A percentile compares a stretch with the other conserved stretches of the same genome.
Evolutionary conservation across 2,797 vertebrate genomes (phyloP).

Genomic region (Pseudocheirus occidentalis): DNA sequence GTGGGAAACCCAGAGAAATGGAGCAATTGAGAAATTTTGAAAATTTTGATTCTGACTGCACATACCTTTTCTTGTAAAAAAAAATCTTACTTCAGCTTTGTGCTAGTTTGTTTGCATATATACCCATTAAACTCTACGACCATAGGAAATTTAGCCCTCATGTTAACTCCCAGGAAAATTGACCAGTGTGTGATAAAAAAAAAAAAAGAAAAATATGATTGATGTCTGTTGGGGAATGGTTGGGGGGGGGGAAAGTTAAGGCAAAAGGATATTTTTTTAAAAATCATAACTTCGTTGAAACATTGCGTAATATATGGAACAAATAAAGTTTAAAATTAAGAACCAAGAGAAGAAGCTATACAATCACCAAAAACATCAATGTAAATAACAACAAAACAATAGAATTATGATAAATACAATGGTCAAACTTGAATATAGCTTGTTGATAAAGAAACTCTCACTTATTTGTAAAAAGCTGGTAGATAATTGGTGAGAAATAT

Average conservation of each 20-base stretch:
- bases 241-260: not conserved
- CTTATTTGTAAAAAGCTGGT: not conserved
- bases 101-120: not conserved
- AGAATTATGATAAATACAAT: too few species aligned
- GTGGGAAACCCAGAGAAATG: not conserved
- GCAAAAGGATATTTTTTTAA: not conserved
- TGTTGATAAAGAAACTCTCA: not conserved
- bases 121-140: not conserved
- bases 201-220: not conserved
- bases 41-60: not conserved
- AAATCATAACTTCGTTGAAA: not conserved
- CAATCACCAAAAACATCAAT: not conserved
- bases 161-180: not conserved
- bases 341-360: not conserved
- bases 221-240: not conserved
- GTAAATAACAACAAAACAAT: not conserved
- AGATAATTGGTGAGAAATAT: not conserved
- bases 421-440: too few species aligned
- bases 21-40: not conserved
- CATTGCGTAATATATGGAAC: not conserved
- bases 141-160: not conserved
- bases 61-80: not conserved
- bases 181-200: not conserved
- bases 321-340: not conserved
- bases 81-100: not conserved